Base-by-base conservation (phyloP, 2,888 invertebrate species). In the Sphinx pinastri region DNA sequence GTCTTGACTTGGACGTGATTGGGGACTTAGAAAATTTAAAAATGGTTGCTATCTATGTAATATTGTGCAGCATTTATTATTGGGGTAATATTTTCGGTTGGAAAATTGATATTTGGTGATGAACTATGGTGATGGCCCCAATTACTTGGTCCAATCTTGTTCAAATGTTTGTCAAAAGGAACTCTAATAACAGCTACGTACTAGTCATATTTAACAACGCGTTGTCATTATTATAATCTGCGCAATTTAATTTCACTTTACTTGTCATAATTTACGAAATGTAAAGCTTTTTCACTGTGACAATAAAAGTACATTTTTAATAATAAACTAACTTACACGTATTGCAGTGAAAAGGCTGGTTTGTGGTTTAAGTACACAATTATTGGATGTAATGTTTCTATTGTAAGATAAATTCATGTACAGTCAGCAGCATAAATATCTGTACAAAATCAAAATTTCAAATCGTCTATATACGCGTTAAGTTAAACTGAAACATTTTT, bases 121-220 rank as follows among this genome's bases (percentile, higher is more conserved):
- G 45, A 45, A 19, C 5, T 63, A 19, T 47, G 25, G 25, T 25
- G 25, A 25, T n/a, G 45, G 16, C 6, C 13, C 47, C 47, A 63
- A 49, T 47, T 12, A 12, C 47, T 71, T 68, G 31, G 38, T 47
- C n/a, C 54, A 31, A 66, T 19, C 25, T 58, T 55, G 49, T 67
- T 70, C 60, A 69, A 69, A 69, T 69, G 52, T 60, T 69, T 58
- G 57, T 55, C 58, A 38, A 66, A 51, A 72, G 63, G 74, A 75
- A 72, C 71, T 78, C 76, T 80, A 75, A 75, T 77, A 76, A 73
- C 70, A 74, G 71, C 80, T 83, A 76, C 75, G 72, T 84, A 82
- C 89, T 89, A 89, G 89, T 89, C 89, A 89, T 89, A 89, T 87
- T 86, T 86, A 86, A 85, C 80, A 80, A 82, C 77, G 79, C 80